A percentile compares a stretch with the other conserved stretches of the same genome.
These are phyloP conservation scores for Hyppa rectilinea DNA, from an alignment of 2,888 invertebrate species.

Conservation along the genomic window DNA sequence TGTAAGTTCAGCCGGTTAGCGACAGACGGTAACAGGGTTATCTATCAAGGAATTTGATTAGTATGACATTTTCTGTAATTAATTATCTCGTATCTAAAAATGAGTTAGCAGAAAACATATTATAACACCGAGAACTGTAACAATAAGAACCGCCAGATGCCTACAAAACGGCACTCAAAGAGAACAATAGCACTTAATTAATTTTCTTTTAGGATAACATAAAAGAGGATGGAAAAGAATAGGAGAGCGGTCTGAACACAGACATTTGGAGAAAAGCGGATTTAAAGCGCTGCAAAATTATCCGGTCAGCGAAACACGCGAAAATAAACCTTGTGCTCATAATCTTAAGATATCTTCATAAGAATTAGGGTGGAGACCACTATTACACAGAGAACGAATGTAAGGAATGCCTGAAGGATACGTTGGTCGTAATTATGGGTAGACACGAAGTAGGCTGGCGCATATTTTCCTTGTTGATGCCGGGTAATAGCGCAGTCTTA, in stretches of 20 bases:
- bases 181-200: conserved; percentile 86
- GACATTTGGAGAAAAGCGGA: conserved; percentile 80
- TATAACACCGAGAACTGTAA: conserved; percentile 49
- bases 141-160: conserved; percentile 70
- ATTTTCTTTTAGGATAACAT: conserved; percentile 84
- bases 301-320: conserved; percentile 48
- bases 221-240: conserved; percentile 78
- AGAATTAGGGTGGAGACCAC: conserved; percentile 50
- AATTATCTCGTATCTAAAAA: conserved; percentile 36
- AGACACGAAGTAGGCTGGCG: conserved; percentile 56
- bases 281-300: conserved; percentile 78
- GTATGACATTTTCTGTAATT: conserved; percentile 14
- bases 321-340: conserved; percentile 40
- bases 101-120: conserved; percentile 52
- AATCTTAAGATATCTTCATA: conserved; percentile 12
- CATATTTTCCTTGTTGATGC: conserved; percentile 65
- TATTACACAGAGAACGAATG: conserved; percentile 72
- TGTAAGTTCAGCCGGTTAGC: neutral
- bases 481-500: conserved; percentile 57
- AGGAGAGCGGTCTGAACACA: conserved; percentile 77
- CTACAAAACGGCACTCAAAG: conserved; percentile 79
- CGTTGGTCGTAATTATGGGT: conserved; percentile 69
- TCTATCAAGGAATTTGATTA: neutral
- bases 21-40: neutral
- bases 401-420: conserved; percentile 71